Base-by-base conservation (phyloP, 2,797 vertebrate genomes). In the Darevskia mixta region DNA sequence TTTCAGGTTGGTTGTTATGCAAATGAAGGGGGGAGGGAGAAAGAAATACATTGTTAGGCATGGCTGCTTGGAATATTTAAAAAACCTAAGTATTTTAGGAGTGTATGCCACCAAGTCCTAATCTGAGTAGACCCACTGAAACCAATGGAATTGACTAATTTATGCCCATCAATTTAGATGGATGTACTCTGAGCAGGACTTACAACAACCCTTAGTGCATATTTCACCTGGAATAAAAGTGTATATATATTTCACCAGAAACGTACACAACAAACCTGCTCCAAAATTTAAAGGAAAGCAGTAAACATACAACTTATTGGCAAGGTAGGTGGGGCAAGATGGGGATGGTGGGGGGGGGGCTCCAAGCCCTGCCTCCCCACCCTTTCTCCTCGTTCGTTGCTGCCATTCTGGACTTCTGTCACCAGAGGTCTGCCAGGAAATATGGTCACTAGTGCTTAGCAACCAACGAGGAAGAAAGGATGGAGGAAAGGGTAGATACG, bases 361-460 rank as follows among this genome's bases (percentile, higher is more conserved):
- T 8, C 0, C 3, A 83, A 45, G 77, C 72, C 35, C 18, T 1
- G 1, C 78, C 41, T 27, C 0, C 77, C 49, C 45, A 13, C 13
- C 49, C 11, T 64, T 1, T 23, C 35, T 66, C 1, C 67, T 89
- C 88, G 79, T 64, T 80, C 78, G 89, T 79, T 25, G 45, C 58
- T 41, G 58, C 67, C 64, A 64, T 49, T 69, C 81, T 75, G 13
- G 0, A 27, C 1, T 1, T 86, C 78, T 82, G 80, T 91, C 84
- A 38, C 10, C n/a, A 64, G 67, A 66, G 71, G 89, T 90, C 88
- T 88, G 91, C 58, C 89, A 32, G 90, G 78, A 92, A 90, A 86
- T 81, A 88, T 83, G 86, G 86, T 82, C 88, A 90, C 75, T 83
- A 93, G 75, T 49, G 86, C 91, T 90, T 94, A 94, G 94, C 92